Base-by-base conservation (phyloP, 2,888 invertebrate genomes). In the Spialia ferax region DNA sequence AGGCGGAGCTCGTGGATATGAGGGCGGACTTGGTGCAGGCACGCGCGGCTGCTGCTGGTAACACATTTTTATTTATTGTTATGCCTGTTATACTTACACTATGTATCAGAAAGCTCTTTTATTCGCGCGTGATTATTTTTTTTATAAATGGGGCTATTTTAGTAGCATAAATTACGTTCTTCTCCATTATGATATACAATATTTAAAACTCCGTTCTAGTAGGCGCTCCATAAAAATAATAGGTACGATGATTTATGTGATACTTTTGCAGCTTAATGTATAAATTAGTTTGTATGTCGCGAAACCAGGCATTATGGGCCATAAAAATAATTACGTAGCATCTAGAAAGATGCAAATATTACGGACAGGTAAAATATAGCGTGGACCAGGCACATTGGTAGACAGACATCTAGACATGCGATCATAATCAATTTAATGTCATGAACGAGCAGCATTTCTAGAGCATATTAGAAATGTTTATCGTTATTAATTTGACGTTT, bases 1-100 rank as follows among this genome's bases (percentile, higher is more conserved):
- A 97, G 97, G 97, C 97, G 68, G 97, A 97, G 87, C 89, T 97
- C 73, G 95, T 96, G 63, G 96, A 96, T 79, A 95, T 97, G 93
- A 95, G 97, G 77, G 95, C 96, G 63, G 97, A 97, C 82, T 85
- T 97, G 77, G 95, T 96, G 61, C 96, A 97, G 75, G 95, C 96
- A 13, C 94, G 95, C 79, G 95, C 97, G 13, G 85, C 84, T 38
- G 81, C 86, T 70, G 81, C 82, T 74, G 91, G 93, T 93, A 77
- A 80, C 70, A 73, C 60, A 6, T 63, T 55, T 66, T 70, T 70
- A 64, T 15, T 42, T 42, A 15, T 42, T 35, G 2, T 29, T 42
- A 35, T 15, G 11, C 22, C 5, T 48, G 10, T 50, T 13, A 23
- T 13, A 50, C n/a, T n/a, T n/a, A n/a, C n/a, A n/a, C n/a, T n/a